These are phyloP conservation scores for Aphelenchoides fujianensis DNA, from an alignment of 1,140 invertebrate genomes.

Conservation along the genomic window DNA sequence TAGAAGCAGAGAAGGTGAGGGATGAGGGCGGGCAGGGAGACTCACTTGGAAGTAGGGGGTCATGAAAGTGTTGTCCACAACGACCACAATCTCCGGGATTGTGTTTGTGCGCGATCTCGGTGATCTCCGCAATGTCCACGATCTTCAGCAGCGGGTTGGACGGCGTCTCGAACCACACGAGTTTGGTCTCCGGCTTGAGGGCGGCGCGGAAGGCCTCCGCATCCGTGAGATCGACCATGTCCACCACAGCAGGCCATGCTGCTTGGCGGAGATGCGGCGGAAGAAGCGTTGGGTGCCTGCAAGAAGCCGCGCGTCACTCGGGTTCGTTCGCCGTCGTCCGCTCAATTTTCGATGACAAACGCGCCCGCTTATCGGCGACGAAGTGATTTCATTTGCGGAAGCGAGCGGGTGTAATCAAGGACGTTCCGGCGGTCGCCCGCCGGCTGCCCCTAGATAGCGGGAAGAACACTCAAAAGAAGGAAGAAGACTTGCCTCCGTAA, in stretches of 20 bases:
- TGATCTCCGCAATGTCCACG: conserved; percentile 77
- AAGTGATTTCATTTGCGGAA: no score
- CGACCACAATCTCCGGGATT: conserved; percentile 74
- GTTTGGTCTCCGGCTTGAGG: conserved; percentile 80
- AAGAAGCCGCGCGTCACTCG: no score
- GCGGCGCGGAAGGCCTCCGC: conserved; percentile 70
- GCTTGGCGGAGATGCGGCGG: conserved; percentile 62
- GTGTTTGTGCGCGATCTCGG: conserved; percentile 68
- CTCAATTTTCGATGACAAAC: conserved; percentile 26
- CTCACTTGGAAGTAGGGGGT: conserved; percentile 84
- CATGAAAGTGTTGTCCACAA: conserved; percentile 94
- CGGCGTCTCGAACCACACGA: conserved; percentile 93
- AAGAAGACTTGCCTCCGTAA: conserved; percentile 74
- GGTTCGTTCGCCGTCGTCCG: conserved; percentile 12
- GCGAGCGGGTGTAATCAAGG: conserved; percentile 29
- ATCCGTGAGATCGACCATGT: conserved; percentile 75
- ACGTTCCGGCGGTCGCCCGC: background rate
- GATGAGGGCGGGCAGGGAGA: background rate
- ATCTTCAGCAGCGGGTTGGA: conserved; percentile 91
- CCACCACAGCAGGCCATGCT: conserved; percentile 59
- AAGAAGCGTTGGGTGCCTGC: conserved; percentile 71
- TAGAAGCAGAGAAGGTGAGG: conserved; percentile 62
- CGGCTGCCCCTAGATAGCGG: no score
- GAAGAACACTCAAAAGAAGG: conserved; percentile 7
- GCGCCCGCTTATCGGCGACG: no score